Evolutionary conservation across 2,797 vertebrate species (phyloP).

Genomic region (Enteromius thamalakanensis): DNA sequence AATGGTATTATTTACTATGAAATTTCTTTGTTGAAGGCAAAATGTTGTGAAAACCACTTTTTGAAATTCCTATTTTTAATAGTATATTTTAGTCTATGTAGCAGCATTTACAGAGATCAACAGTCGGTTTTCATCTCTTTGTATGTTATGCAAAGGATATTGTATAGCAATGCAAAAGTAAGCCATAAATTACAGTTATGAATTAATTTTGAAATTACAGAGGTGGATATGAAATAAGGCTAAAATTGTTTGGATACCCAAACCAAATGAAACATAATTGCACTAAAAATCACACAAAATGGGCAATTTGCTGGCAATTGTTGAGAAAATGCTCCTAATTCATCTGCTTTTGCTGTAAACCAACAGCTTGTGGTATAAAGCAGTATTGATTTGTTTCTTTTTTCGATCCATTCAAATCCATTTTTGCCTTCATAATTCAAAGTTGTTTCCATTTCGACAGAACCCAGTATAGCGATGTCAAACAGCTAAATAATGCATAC

Average conservation of each 20-base stretch:
- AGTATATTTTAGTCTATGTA: not conserved
- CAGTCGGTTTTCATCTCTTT: not conserved
- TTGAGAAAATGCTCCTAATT: not conserved
- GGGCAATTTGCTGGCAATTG: not conserved
- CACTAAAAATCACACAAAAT: not conserved
- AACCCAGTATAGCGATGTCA: not conserved
- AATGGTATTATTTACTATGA: not conserved
- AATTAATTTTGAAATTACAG: not conserved
- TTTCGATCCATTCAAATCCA: not conserved
- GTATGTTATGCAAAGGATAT: not conserved
- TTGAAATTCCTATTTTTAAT: not conserved
- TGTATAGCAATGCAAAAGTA: not conserved
- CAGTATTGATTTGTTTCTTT: slow-evolving; percentile 1
- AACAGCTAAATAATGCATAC: not conserved
- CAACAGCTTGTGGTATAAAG: not conserved
- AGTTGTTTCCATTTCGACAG: not conserved
- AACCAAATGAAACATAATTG: slow-evolving; percentile 1
- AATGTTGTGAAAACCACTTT: not conserved
- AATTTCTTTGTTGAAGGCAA: not conserved
- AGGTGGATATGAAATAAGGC: not conserved
- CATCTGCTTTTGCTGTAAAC: not conserved
- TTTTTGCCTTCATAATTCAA: not conserved
- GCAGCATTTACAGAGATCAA: not conserved
- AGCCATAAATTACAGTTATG: not conserved
- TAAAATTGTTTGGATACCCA: not conserved